A percentile compares a stretch with the other conserved stretches of the same genome.
Evolutionary conservation across 2,113 vertebrate genomes (phyloP).

Genomic region (Uropsilus gracilis): DNA sequence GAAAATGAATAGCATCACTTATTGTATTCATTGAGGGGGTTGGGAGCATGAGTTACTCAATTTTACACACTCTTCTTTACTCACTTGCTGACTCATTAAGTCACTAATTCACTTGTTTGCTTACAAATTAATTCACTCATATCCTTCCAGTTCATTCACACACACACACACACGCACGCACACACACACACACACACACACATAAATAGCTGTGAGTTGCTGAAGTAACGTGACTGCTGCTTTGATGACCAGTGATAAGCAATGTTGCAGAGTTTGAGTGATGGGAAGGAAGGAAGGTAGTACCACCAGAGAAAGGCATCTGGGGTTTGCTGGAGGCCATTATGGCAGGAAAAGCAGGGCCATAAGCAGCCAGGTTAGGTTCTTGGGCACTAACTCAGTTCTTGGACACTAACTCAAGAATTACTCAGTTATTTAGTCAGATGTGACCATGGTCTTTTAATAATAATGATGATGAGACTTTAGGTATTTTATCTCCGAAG

Average conservation of each 20-base stretch:
- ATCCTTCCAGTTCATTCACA: not conserved
- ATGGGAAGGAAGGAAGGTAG: not conserved
- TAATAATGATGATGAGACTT: not conserved
- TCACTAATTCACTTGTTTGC: slow-evolving; percentile 48
- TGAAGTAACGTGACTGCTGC: not conserved
- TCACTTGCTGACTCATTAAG: slow-evolving; percentile 53
- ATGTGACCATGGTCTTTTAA: not conserved
- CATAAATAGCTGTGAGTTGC: not conserved
- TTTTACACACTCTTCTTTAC: slow-evolving; percentile 28
- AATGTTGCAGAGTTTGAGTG: not conserved
- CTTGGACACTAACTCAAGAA: not conserved
- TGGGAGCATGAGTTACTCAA: not conserved
- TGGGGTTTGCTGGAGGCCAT: not conserved
- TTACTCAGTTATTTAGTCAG: not conserved
- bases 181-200: not conserved
- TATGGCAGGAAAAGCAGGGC: not conserved
- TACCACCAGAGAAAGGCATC: not conserved
- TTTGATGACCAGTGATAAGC: not conserved
- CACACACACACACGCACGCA: not conserved
- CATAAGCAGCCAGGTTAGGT: not conserved
- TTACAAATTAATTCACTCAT: slow-evolving; percentile 40
- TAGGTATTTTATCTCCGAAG: not conserved
- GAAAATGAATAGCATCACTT: not conserved
- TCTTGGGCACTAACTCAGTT: not conserved
- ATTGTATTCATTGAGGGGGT: slow-evolving; percentile 39